These are phyloP conservation scores for Sycobia sp. DNA, from an alignment of 1,140 invertebrate genomes.

Conservation along the genomic window DNA sequence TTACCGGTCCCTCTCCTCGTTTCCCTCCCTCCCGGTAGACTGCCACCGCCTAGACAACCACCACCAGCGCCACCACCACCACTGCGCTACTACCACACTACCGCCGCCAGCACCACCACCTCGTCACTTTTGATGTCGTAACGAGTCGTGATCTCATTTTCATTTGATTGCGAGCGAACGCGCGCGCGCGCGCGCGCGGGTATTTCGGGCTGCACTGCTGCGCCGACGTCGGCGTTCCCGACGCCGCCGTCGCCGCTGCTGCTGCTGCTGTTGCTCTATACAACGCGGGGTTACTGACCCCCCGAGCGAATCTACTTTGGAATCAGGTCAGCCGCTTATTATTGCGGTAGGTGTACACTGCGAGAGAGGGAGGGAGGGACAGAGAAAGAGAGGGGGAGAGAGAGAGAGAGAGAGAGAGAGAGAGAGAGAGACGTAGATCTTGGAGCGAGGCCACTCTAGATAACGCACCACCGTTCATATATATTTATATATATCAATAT, in stretches of 20 bases:
- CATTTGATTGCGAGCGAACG: conserved; percentile 59
- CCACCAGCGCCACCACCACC: not conserved
- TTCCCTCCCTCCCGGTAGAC: not conserved
- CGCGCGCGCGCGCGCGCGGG: no score
- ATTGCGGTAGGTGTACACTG: conserved; percentile 58
- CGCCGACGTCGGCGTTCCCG: not conserved
- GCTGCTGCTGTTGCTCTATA: no score
- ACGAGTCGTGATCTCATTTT: conserved; percentile 64
- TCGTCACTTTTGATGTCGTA: conserved; percentile 62
- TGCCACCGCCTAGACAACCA: no score
- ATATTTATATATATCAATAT: no score
- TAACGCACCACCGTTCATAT: conserved; percentile 25
- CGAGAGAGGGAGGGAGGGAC: not conserved
- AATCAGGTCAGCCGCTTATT: conserved; percentile 61
- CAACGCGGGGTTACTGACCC: conserved; percentile 58
- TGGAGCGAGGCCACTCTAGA: conserved; percentile 30
- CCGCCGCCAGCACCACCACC: conserved; percentile 33
- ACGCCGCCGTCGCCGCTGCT: not conserved
- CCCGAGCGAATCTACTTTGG: conserved; percentile 56
- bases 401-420: not conserved
- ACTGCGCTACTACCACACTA: conserved; percentile 21
- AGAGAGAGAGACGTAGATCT: not conserved
- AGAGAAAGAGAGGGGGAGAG: not conserved
- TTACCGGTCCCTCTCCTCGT: not conserved
- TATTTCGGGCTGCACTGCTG: conserved; percentile 50